Percentiles rank a stretch among this genome's conserved stretches.
phyloP scores from a whole-genome alignment of 2,113 vertebrate genomes.

The Xiphophorus hellerii region DNA sequence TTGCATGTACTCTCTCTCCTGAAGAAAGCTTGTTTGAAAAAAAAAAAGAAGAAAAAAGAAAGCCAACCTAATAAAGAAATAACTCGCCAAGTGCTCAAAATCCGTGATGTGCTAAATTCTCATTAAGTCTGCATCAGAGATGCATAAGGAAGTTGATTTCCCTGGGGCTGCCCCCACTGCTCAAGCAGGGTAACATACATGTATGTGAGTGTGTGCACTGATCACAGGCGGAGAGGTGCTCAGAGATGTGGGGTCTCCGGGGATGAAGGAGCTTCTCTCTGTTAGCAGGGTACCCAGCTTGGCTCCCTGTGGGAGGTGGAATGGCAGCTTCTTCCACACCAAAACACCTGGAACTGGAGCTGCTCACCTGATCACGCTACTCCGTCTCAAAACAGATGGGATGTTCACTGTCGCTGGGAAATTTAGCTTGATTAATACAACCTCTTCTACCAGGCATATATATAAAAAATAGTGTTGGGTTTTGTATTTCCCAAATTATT shows the following conservation, averaged over 20 bases:
- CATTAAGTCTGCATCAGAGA: slow-evolving; percentile 82
- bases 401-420: slow-evolving; percentile 25
- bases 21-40: slow-evolving; percentile 37
- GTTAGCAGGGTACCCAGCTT: slow-evolving; percentile 38
- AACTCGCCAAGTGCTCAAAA: slow-evolving; percentile 65
- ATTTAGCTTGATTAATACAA: slow-evolving; percentile 35
- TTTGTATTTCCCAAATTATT: not conserved
- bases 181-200: slow-evolving; percentile 71
- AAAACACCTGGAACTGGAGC: slow-evolving; percentile 52
- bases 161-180: slow-evolving; percentile 56
- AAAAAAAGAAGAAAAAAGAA: slow-evolving; percentile 61
- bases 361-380: slow-evolving; percentile 32
- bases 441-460: not conserved
- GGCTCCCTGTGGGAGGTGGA: slow-evolving; percentile 53
- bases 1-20: not conserved
- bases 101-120: slow-evolving; percentile 80
- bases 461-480: not conserved
- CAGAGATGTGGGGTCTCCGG: slow-evolving; percentile 47
- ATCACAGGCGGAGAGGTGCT: slow-evolving; percentile 42
- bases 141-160: slow-evolving; percentile 83
- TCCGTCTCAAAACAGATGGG: slow-evolving; percentile 48
- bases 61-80: slow-evolving; percentile 72
- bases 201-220: slow-evolving; percentile 44
- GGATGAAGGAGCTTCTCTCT: slow-evolving; percentile 46
- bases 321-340: slow-evolving; percentile 24